Evolutionary conservation across 2,113 vertebrate genomes (phyloP).

Genomic region (Clarias batrachus): DNA sequence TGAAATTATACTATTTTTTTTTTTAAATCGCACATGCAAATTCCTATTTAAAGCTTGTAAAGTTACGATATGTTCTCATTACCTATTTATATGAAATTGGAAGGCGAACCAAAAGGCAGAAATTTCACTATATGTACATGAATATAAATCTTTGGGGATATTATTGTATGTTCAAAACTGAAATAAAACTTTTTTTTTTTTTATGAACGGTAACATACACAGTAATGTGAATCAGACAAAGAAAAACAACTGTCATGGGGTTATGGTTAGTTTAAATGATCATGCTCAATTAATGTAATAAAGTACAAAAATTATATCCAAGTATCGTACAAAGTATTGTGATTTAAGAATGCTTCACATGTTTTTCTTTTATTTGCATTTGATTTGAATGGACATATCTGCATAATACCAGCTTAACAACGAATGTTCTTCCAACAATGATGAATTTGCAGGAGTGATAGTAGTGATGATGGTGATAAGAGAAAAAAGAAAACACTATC

Average conservation of each 20-base stretch:
- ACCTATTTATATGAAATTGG: not conserved
- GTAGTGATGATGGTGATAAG: not conserved
- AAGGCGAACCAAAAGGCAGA: not conserved
- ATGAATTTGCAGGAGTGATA: not conserved
- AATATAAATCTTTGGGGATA: not conserved
- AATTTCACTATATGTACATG: not conserved
- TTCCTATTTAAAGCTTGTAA: not conserved
- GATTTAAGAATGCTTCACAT: not conserved
- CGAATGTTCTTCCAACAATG: not conserved
- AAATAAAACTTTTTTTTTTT: too few relatives aligned
- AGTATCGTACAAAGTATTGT: not conserved
- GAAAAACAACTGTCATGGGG: not conserved
- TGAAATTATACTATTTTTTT: not conserved
- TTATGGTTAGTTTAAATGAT: not conserved
- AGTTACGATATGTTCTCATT: not conserved
- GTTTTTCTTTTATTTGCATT: not conserved
- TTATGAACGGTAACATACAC: not conserved
- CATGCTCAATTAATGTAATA: not conserved
- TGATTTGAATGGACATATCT: not conserved
- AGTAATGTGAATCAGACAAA: not conserved
- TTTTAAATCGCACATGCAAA: not conserved
- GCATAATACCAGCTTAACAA: not conserved
- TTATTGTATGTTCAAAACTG: not conserved
- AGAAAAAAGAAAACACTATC: not conserved
- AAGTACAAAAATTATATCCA: not conserved